These are phyloP conservation scores for Mugil cephalus DNA, from an alignment of 2,113 vertebrate species.

Conservation along the genomic window DNA sequence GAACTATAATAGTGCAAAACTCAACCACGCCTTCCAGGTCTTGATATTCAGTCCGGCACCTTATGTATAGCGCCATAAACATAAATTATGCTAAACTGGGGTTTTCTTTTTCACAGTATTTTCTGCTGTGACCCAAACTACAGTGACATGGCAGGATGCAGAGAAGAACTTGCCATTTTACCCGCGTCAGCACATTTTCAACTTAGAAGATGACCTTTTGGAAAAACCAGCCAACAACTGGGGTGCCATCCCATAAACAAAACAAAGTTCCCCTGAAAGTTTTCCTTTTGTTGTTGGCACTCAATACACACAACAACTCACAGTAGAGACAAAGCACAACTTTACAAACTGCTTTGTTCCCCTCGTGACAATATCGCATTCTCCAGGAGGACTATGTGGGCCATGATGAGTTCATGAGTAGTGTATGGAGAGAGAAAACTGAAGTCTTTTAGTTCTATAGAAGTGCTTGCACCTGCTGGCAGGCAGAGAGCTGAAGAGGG, in stretches of 20 bases:
- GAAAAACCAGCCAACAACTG: no score
- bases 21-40: constrained; percentile 52
- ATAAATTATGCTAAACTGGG: neutral
- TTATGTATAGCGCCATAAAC: no score
- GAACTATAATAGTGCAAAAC: no score
- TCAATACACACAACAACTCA: constrained; percentile 13
- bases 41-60: no score
- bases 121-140: constrained; percentile 40
- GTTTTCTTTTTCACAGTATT: constrained; percentile 49
- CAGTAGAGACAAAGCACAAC: constrained; percentile 21
- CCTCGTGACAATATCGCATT: constrained; percentile 51
- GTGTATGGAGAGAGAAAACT: constrained; percentile 39
- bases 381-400: constrained; percentile 43
- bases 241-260: neutral
- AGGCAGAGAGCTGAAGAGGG: constrained; percentile 59
- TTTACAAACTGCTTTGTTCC: constrained; percentile 51
- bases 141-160: constrained; percentile 20
- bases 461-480: constrained; percentile 76
- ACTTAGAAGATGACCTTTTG: constrained; percentile 24
- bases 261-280: constrained; percentile 15
- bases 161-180: constrained; percentile 19
- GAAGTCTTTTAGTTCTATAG: constrained; percentile 63
- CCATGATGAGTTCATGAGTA: constrained; percentile 56
- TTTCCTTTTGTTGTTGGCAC: neutral
- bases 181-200: constrained; percentile 19